Conservation (phyloP, 2,888 invertebrate species). For the Cepaea hortensis region DNA sequence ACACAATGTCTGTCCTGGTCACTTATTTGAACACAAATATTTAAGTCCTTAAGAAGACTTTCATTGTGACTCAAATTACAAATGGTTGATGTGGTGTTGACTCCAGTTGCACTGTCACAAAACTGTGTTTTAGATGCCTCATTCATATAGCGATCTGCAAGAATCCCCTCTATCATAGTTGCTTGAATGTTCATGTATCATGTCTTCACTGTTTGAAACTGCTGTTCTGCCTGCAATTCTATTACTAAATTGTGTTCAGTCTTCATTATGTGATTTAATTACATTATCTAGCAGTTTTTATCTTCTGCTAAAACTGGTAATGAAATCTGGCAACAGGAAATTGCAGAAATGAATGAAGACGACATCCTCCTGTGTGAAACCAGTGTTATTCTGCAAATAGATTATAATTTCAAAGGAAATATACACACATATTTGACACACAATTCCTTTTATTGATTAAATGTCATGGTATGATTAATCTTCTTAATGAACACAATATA, state of each 20-base stretch:
- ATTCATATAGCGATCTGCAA: background rate
- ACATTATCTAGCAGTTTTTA: too few relatives aligned
- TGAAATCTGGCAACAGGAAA: too few relatives aligned
- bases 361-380: too few relatives aligned
- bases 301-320: too few relatives aligned
- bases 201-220: background rate
- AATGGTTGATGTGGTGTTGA: background rate
- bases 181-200: background rate
- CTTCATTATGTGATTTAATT: too few relatives aligned
- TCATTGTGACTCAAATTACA: constrained; percentile 14
- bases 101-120: background rate
- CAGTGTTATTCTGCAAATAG: too few relatives aligned
- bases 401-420: too few relatives aligned
- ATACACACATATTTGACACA: too few relatives aligned
- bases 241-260: background rate
- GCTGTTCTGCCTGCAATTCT: background rate
- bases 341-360: too few relatives aligned
- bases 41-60: background rate
- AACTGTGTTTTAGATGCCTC: constrained; percentile 12
- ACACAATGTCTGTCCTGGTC: background rate
- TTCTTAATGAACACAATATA: too few relatives aligned
- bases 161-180: background rate
- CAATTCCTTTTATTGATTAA: too few relatives aligned
- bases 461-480: too few relatives aligned
- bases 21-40: background rate